phyloP scores from a whole-genome alignment of 1,140 invertebrate genomes.

The Danaus plexippus region DNA sequence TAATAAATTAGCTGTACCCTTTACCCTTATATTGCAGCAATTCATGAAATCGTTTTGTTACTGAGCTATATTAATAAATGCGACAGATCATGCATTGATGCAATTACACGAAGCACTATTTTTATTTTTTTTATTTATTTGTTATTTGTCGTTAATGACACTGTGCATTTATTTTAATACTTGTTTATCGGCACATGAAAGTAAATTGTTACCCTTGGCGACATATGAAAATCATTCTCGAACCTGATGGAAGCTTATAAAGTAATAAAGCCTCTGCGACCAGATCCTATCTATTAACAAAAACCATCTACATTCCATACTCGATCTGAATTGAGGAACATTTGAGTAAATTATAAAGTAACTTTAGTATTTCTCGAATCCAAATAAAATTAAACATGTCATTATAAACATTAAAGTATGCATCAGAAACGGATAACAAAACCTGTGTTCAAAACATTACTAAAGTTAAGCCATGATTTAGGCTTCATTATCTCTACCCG shows the following conservation, averaged over 20 bases:
- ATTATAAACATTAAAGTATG: too few relatives aligned
- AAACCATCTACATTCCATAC: slow-evolving; percentile 32
- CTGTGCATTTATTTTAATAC: slow-evolving; percentile 39
- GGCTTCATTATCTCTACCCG: slow-evolving; percentile 96
- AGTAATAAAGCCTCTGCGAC: slow-evolving; percentile 54
- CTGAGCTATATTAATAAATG: slow-evolving; percentile 3
- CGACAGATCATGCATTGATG: slow-evolving; percentile 39
- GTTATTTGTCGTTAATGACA: slow-evolving; percentile 36
- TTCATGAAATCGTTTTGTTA: slow-evolving; percentile 27
- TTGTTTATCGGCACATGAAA: slow-evolving; percentile 72
- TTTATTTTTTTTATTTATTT: slow-evolving; percentile 38
- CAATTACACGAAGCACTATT: slow-evolving; percentile 46
- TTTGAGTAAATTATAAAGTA: slow-evolving; percentile 16
- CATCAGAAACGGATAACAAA: too few relatives aligned
- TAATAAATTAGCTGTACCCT: slow-evolving; percentile 11
- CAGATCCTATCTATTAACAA: slow-evolving; percentile 26
- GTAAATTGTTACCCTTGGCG: slow-evolving; percentile 35
- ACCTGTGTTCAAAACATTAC: too few relatives aligned
- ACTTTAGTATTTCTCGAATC: slow-evolving; percentile 34
- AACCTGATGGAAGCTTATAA: slow-evolving; percentile 15
- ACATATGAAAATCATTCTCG: slow-evolving; percentile 12
- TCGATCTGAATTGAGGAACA: slow-evolving; percentile 67
- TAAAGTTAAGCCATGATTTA: slow-evolving; percentile 61
- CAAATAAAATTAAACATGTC: slow-evolving; percentile 15
- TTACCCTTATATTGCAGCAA: slow-evolving; percentile 29